Base-by-base conservation (phyloP, 2,888 invertebrate species). In the Limnephilus marmoratus region DNA sequence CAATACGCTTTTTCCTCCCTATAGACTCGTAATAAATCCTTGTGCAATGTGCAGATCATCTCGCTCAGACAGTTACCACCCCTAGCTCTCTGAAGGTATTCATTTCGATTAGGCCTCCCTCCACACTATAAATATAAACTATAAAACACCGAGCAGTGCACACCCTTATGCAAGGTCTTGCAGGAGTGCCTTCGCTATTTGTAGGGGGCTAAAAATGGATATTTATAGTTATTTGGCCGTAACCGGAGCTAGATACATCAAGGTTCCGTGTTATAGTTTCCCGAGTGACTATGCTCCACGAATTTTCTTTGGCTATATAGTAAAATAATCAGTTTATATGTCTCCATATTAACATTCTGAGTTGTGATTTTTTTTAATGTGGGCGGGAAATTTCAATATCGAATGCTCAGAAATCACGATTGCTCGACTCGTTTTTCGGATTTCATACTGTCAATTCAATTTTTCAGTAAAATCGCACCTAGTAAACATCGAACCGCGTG, bases 151-250 rank as follows among this genome's bases (percentile, higher is more conserved):
- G 24, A 68, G 24, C 68, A 68, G 24, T 68, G n/a, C 24, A 9
- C 24, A n/a, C 68, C 68, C 68, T 1, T n/a, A 9, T 68, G 68
- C 24, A 24, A n/a, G 24, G n/a, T 68, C 68, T 7, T n/a, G 68
- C 7, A 1, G 18, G 5, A 68, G 18, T 24, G n/a, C 49, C n/a
- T 45, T 24, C 15, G 41, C 34, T n/a, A 45, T 86, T 37, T 86
- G 41, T 37, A 45, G 3, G 45, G 45, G 86, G 49, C 45, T 86
- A n/a, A 86, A 86, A 29, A 49, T 86, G 49, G 49, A 86, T 86
- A 86, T 86, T 86, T 45, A 86, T 86, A 45, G 45, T 29, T 45
- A 13, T 24, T 86, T 86, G 5, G 41, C 86, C 15, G 49, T 9
- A 3, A 29, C 13, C 2, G 41, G n/a, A 41, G 83, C 18, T 34